A percentile compares a stretch with the other conserved stretches of the same genome.
phyloP scores from a whole-genome alignment of 2,113 vertebrate species.

The Grus americana region DNA sequence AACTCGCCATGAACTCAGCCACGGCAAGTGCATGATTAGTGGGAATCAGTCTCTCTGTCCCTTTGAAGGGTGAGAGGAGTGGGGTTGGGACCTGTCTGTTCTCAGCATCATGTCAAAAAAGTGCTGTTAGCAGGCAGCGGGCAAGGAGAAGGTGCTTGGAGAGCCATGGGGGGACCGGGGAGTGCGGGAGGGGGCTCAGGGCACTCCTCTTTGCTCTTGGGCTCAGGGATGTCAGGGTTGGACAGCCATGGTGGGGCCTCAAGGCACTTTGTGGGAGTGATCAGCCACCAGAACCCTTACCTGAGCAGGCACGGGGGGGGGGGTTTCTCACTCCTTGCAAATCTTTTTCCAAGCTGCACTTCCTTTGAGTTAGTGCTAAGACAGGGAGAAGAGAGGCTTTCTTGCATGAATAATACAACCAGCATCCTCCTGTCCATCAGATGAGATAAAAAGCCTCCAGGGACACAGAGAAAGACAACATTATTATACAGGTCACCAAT shows the following conservation, averaged over 20 bases:
- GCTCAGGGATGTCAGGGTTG: neutral
- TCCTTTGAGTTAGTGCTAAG: neutral
- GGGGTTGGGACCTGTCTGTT: neutral
- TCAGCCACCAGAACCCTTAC: neutral
- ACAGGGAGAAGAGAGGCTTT: neutral
- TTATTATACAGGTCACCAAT: slow-evolving; percentile 48
- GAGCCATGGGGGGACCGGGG: neutral
- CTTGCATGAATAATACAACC: slow-evolving; percentile 58
- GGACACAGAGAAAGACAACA: slow-evolving; percentile 14
- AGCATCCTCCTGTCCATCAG: slow-evolving; percentile 42
- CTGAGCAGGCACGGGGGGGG: neutral
- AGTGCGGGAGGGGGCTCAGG: neutral
- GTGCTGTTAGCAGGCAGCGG: neutral
- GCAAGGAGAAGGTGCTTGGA: neutral
- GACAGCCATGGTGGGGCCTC: neutral
- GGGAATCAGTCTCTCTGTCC: neutral
- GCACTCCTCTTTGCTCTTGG: neutral
- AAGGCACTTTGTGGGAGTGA: neutral
- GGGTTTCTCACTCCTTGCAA: neutral
- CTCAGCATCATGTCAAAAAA: neutral
- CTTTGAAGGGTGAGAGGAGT: neutral
- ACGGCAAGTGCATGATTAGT: rapidly evolving
- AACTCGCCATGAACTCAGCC: neutral
- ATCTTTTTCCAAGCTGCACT: neutral
- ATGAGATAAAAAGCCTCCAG: slow-evolving; percentile 47